Evolutionary conservation across 2,888 invertebrate species (phyloP).

Genomic region (Malthinus seriepunctatus): DNA sequence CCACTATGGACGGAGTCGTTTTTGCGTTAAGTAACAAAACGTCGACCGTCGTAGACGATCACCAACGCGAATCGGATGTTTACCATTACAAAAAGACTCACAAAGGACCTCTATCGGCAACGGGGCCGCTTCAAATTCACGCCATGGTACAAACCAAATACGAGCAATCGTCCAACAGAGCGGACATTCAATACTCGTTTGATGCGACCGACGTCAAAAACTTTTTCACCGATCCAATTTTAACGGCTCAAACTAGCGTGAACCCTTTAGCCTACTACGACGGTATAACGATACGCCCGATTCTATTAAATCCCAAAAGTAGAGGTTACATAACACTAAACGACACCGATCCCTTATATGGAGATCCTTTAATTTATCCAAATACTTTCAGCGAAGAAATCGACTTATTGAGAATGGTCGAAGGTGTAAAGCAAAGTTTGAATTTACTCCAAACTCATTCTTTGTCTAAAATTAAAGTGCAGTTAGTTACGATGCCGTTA

Average conservation of each 20-base stretch:
- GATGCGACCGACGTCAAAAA: constrained; percentile 63
- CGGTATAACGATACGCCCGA: constrained; percentile 64
- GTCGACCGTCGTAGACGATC: constrained; percentile 54
- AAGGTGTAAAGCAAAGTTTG: constrained; percentile 63
- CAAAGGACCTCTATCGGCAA: constrained; percentile 60
- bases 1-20: constrained; percentile 65
- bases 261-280: constrained; percentile 66
- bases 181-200: constrained; percentile 70
- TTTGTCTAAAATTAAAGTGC: constrained; percentile 61
- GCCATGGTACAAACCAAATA: constrained; percentile 66
- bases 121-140: constrained; percentile 60
- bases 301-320: constrained; percentile 66
- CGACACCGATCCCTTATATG: constrained; percentile 70
- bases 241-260: constrained; percentile 50
- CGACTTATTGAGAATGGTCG: constrained; percentile 65
- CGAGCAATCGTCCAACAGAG: constrained; percentile 54
- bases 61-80: constrained; percentile 55
- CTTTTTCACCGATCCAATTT: constrained; percentile 61
- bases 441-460: constrained; percentile 63
- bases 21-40: constrained; percentile 61
- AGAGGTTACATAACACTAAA: constrained; percentile 66
- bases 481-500: constrained; percentile 60
- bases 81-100: constrained; percentile 53
- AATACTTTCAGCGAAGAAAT: constrained; percentile 67
- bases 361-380: constrained; percentile 74